Evolutionary conservation across 2,797 vertebrate genomes (phyloP), one percentile per base, ranked within the genome.

Genomic region (Salarias fasciatus): DNA sequence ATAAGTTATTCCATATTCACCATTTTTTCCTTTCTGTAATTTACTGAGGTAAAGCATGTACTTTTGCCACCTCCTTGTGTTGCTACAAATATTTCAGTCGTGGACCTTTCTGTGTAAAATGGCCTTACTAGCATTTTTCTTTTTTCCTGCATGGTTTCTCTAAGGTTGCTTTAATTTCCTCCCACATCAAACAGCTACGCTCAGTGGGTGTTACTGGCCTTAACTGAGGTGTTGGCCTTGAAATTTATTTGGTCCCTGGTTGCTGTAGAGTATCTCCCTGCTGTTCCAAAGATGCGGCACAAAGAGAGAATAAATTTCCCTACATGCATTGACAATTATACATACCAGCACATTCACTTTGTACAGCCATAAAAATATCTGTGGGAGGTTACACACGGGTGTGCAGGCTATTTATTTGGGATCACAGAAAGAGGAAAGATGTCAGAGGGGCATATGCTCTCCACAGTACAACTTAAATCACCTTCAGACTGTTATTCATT

Each of bases 161-260:
- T 58, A 4, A 36, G 63, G 66, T 31, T 52, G 43, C 28, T 67
- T 11, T 43, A 37, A 50, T 62, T 63, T 35, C 59, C 52, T 37
- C 31, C 35, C 14, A 49, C 13, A 18, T n/a, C 31, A 24, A 18
- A 67, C 62, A 57, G n/a, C 36, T 15, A 37, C n/a, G 11, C 9
- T 68, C 2, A 0, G 30, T 31, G 29, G 43, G 31, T 18, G 15
- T 53, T 38, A 12, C 6, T 65, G 53, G 37, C 36, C 35, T 42
- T 53, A 31, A 68, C 58, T 49, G 13, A 36, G 33, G 40, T 38
- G 40, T 8, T 42, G 58, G 31, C 62, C 58, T 66, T 35, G 12
- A 36, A 18, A 13, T 9, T 10, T 5, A 48, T 12, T 37, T 9
- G 47, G 8, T 43, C 65, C 24, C 61, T 61, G 11, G 2, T 11